Evolutionary conservation across 2,888 invertebrate genomes (phyloP), one percentile per base, ranked within the genome.

Genomic region (Eremobia ochroleuca): DNA sequence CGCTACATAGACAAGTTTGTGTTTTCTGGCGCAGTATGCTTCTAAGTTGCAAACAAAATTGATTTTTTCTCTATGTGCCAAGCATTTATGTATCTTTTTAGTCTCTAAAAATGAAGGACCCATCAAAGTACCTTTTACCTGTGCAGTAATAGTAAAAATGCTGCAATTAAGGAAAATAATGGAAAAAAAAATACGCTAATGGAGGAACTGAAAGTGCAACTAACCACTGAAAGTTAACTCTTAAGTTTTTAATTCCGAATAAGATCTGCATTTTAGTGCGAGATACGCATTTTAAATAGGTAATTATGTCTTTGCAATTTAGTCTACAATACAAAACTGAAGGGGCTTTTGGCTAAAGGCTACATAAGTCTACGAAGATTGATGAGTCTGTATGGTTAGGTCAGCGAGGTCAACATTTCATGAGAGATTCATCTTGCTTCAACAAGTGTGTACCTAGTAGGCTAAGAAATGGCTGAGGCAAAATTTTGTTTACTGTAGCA

Each of bases 221-320:
- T 68, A 68, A 49, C 46, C 18, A 43, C 61, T 58, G 55, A 34
- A 79, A 68, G 40, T n/a, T 43, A 15, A 55, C 70, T 65, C 69
- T 67, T 52, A 61, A 74, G 74, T 66, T 79, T 73, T 73, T 70
- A 73, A 70, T 81, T 73, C 61, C 25, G n/a, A 43, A 15, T 43
- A 31, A 79, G 34, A 66, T 79, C 52, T 58, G 59, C 49, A 70
- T 69, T 73, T 65, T 5, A 64, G 67, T 31, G 58, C 31, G 37
- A 49, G 21, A 15, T 70, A 15, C 62, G 62, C 49, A 59, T 58
- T 78, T 62, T 5, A 61, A 80, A 37, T 6, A 15, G 21, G 25
- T 40, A 43, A 61, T 61, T 18, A 34, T 37, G n/a, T n/a, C n/a
- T 34, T 40, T 52, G 31, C 21, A 66, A 52, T 74, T 43, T 66